Conservation (phyloP, 2,888 invertebrate genomes). For the Drosophila longiperda region DNA sequence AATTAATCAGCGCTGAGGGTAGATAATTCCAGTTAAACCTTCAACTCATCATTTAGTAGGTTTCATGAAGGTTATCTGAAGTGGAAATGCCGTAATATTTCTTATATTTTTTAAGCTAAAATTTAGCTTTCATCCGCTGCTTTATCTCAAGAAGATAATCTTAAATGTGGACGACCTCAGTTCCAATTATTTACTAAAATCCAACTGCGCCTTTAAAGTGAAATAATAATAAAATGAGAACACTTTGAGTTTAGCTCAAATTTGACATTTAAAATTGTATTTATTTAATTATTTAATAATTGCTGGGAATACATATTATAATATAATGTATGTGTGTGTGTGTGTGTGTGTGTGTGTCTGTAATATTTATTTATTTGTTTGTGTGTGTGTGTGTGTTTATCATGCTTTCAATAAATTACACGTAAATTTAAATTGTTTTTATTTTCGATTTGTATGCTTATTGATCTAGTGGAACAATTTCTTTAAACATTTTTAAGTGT, state of each 20-base stretch:
- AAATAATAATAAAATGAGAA: constrained; percentile 6
- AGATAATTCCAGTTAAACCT: background rate
- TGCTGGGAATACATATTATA: constrained; percentile 77
- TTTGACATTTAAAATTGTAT: constrained; percentile 82
- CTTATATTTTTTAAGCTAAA: background rate
- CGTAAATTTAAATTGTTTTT: constrained; percentile 64
- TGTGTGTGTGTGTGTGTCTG: constrained; percentile 31
- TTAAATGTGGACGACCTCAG: background rate
- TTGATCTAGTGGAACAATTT: constrained; percentile 76
- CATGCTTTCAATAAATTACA: constrained; percentile 77
- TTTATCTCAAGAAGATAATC: background rate
- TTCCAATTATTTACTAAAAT: background rate
- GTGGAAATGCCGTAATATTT: background rate
- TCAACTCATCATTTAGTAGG: background rate
- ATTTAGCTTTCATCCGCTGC: background rate
- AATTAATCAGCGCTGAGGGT: background rate
- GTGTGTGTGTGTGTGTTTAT: constrained; percentile 45
- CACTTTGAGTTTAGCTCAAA: constrained; percentile 34
- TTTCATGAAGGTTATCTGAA: background rate
- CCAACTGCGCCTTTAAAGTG: background rate
- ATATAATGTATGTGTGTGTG: constrained; percentile 46
- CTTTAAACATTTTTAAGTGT: constrained; percentile 57
- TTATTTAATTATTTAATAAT: constrained; percentile 82
- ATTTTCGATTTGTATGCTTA: constrained; percentile 55
- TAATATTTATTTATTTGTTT: constrained; percentile 44